phyloP scores from a whole-genome alignment of 2,113 vertebrate genomes.

The Psophia crepitans region DNA sequence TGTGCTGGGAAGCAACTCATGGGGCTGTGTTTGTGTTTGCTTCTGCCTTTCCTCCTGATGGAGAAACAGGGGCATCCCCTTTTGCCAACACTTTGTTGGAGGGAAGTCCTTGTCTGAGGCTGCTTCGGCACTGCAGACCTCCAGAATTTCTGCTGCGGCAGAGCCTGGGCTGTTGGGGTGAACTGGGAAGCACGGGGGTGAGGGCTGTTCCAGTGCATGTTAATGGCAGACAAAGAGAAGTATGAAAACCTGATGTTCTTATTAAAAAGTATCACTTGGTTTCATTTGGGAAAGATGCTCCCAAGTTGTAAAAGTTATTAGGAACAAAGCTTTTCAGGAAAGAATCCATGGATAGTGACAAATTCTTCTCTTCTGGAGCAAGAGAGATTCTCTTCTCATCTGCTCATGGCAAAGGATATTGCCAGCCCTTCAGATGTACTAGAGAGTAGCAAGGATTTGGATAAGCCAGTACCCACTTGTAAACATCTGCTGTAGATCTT shows the following conservation, averaged over 20 bases:
- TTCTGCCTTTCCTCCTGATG: not conserved
- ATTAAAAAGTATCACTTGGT: not conserved
- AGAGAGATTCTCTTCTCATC: not conserved
- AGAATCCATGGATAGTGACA: not conserved
- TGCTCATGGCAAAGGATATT: not conserved
- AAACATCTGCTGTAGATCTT: not conserved
- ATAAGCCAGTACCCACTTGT: not conserved
- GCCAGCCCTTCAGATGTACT: not conserved
- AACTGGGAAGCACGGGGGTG: not conserved
- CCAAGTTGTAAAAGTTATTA: not conserved
- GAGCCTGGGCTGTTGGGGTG: not conserved
- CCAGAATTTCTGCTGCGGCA: not conserved
- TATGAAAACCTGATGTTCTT: not conserved
- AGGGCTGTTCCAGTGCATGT: rapidly evolving
- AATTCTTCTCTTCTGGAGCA: not conserved
- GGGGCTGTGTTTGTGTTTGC: not conserved
- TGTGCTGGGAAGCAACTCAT: not conserved
- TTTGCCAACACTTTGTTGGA: not conserved
- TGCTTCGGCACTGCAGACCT: not conserved
- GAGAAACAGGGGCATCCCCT: not conserved
- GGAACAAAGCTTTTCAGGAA: not conserved
- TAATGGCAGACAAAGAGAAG: not conserved
- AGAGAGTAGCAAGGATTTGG: not conserved
- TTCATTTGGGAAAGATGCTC: not conserved
- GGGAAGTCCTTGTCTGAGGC: not conserved